Conservation (phyloP, 2,888 invertebrate genomes). For the Poecilobothrus nobilitatus region DNA sequence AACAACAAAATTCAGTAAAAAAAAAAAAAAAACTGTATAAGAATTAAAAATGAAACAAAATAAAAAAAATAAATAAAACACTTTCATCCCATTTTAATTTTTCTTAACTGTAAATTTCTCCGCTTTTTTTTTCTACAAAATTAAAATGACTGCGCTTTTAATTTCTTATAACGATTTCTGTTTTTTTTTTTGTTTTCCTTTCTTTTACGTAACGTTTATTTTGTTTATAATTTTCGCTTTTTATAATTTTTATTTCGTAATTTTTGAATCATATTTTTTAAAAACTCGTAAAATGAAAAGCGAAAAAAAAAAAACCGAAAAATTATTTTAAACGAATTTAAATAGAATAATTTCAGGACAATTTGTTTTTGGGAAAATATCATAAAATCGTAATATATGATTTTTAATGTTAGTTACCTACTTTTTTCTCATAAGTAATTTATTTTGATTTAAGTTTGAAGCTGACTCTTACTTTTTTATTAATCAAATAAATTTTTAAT, state of each 20-base stretch:
- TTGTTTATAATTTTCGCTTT: neutral
- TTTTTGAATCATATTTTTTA: neutral
- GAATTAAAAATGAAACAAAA: neutral
- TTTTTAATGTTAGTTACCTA: too few relatives aligned
- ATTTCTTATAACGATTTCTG: neutral
- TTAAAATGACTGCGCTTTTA: neutral
- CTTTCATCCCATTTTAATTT: neutral
- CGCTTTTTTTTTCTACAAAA: neutral
- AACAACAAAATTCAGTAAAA: neutral
- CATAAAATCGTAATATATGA: too few relatives aligned
- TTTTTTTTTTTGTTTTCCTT: neutral
- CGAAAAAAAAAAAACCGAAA: too few relatives aligned
- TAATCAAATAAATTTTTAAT: too few relatives aligned
- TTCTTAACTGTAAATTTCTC: neutral
- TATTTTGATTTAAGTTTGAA: too few relatives aligned
- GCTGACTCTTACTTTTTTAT: too few relatives aligned
- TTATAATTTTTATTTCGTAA: neutral
- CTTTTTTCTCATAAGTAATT: too few relatives aligned
- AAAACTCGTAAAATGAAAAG: neutral
- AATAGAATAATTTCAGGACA: too few relatives aligned
- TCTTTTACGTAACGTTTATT: neutral
- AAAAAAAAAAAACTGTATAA: neutral
- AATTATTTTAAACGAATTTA: too few relatives aligned
- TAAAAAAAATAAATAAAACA: neutral
- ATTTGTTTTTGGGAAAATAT: too few relatives aligned